These are phyloP conservation scores for Gallinago nigripennis DNA, from an alignment of 2,797 vertebrate species.

Conservation along the genomic window DNA sequence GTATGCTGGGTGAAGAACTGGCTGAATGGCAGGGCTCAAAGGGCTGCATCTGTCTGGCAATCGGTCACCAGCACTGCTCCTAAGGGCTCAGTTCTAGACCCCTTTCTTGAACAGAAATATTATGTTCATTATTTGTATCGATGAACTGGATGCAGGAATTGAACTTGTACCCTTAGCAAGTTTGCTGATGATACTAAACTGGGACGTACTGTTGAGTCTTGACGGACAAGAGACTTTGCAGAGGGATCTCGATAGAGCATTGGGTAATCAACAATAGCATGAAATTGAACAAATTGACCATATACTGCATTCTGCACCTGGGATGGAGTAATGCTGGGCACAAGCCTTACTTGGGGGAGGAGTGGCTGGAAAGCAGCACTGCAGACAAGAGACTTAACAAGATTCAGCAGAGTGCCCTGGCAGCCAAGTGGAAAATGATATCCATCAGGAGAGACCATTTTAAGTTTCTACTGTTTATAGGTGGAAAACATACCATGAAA, in stretches of 20 bases:
- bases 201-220: not conserved
- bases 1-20: not conserved
- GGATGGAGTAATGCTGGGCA: rapidly evolving
- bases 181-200: not conserved
- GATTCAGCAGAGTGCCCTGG: not conserved
- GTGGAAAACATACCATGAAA: not conserved
- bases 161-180: not conserved
- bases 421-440: not conserved
- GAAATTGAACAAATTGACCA: not conserved
- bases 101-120: not conserved
- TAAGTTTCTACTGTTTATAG: not conserved
- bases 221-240: not conserved
- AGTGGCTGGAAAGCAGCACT: not conserved
- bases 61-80: not conserved
- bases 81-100: not conserved
- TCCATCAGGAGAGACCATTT: not conserved
- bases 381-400: not conserved
- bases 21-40: not conserved
- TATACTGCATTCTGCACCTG: not conserved
- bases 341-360: not conserved
- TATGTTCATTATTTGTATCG: not conserved
- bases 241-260: not conserved
- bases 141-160: not conserved
- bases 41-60: not conserved
- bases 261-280: not conserved